Evolutionary conservation across 1,140 invertebrate species (phyloP), one percentile per base, ranked within the genome.

Genomic region (Ganaspis sp.): DNA sequence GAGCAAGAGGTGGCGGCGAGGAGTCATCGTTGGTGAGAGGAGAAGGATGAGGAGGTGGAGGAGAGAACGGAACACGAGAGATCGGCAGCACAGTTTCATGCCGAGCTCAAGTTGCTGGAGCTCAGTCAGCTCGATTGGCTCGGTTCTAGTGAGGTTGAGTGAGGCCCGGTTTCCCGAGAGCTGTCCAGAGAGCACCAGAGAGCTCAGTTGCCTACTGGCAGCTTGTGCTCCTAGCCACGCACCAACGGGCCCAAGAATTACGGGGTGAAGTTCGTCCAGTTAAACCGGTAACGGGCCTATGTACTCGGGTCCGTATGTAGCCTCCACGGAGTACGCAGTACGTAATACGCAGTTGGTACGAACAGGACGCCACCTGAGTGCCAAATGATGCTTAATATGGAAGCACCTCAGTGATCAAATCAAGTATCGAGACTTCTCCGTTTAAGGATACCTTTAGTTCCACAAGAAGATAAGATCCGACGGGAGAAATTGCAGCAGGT

Each of bases 71-170:
- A 87, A 86, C 81, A 87, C 86, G 85, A 87, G 86, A 88, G 88
- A 88, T 88, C 88, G 85, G 88, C 87, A 85, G 87, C 87, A 88
- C 88, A 89, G 87, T 88, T 87, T 89, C 85, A 85, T 87, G 86
- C 77, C 84, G 81, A 85, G 78, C 81, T 83, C 78, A 76, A 64
- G 70, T 84, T 77, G 79, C 83, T 84, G 85, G 83, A 83, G 81
- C 81, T 75, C 70, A 76, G 74, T 79, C 77, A 76, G 53, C 73
- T 83, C 79, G 79, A 83, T 85, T 87, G 81, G 80, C 80, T 75
- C 70, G 79, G 74, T 79, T 77, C 69, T 38, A 54, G 58, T 29
- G 70, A 69, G 78, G 38, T 23, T 64, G 71, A 76, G 40, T 76
- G 54, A 74, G 75, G 29, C 42, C 72, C 53, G 23, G 77, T 73